phyloP scores from a whole-genome alignment of 2,888 invertebrate species.

The Lysandra bellargus region DNA sequence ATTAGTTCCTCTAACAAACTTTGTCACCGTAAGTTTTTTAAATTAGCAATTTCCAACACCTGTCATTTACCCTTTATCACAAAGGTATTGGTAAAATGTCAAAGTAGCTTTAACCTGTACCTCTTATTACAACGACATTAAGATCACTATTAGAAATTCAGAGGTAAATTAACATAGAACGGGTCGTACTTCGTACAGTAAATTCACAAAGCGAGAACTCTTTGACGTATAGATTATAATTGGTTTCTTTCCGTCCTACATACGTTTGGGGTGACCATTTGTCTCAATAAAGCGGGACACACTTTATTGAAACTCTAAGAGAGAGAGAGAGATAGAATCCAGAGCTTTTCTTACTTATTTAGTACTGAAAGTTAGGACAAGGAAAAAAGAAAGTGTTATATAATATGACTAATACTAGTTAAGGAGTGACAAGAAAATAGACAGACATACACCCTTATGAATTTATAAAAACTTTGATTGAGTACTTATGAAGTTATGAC shows the following conservation, averaged over 20 bases:
- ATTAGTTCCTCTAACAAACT: neutral
- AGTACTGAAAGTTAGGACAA: no score
- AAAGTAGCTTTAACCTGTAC: neutral
- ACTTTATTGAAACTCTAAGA: no score
- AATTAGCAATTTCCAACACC: neutral
- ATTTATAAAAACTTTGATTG: no score
- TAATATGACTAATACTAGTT: no score
- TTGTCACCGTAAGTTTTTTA: neutral
- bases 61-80: neutral
- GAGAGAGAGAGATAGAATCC: no score
- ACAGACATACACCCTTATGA: no score
- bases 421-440: no score
- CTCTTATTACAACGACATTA: neutral
- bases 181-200: neutral
- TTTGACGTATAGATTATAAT: neutral
- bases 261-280: neutral
- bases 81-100: neutral
- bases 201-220: neutral
- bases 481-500: no score
- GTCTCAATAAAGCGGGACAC: neutral
- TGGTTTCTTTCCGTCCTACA: conserved; percentile 7
- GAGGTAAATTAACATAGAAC: neutral
- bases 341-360: no score
- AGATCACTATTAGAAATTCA: neutral
- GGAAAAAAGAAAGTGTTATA: no score